Conservation (phyloP, 2,797 vertebrate genomes). For the Lepilemur septentrionalis region DNA sequence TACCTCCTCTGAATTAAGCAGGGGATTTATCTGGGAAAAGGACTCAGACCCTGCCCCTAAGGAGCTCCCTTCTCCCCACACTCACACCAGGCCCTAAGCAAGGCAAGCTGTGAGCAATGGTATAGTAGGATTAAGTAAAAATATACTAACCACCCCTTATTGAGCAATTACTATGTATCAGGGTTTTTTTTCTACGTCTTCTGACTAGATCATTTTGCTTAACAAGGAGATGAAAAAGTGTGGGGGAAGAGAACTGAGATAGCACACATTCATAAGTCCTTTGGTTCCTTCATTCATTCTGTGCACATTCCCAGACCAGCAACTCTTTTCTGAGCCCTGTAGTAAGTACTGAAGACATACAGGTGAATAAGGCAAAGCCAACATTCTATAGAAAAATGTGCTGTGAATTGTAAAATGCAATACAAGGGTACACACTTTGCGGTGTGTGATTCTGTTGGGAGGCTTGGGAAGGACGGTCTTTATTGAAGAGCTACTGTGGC, state of each 20-base stretch:
- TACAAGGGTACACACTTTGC: neutral
- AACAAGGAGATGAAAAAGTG: neutral
- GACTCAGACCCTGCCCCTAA: neutral
- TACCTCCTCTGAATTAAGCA: neutral
- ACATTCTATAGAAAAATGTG: neutral
- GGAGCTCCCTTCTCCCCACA: neutral
- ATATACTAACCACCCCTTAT: neutral
- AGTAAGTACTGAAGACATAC: neutral
- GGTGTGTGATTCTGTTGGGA: neutral
- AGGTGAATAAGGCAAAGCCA: neutral
- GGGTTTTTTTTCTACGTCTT: neutral
- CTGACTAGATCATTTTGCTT: conserved; percentile 6
- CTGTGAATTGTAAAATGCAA: neutral
- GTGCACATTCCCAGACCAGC: neutral
- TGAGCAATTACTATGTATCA: neutral
- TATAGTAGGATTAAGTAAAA: neutral
- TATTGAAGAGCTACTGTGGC: neutral
- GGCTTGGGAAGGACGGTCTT: neutral
- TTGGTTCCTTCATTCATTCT: neutral
- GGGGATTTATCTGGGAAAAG: neutral
- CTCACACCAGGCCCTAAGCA: neutral
- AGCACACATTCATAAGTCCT: neutral
- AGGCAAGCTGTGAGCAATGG: neutral
- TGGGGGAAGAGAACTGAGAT: neutral
- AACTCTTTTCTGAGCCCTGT: neutral